Evolutionary conservation across 2,113 vertebrate species (phyloP).

Genomic region (Spermophilus dauricus): DNA sequence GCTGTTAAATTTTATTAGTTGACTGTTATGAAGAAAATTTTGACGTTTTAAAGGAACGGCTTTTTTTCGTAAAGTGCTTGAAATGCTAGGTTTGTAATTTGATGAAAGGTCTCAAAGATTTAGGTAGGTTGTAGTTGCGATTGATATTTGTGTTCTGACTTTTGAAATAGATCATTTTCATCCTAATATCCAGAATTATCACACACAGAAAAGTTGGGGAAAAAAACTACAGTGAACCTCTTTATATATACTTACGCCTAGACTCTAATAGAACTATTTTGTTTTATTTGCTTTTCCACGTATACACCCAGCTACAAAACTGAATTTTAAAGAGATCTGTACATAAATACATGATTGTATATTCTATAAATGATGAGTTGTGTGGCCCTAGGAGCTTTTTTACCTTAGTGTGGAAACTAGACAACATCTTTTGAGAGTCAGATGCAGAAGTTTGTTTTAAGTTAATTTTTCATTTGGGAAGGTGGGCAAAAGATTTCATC

Average conservation of each 20-base stretch:
- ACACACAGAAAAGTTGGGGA: background rate
- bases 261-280: background rate
- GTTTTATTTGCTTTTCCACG: background rate
- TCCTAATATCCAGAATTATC: background rate
- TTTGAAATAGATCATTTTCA: conserved; percentile 18
- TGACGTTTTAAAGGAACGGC: background rate
- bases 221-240: background rate
- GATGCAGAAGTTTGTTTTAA: background rate
- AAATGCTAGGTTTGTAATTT: background rate
- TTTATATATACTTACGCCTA: background rate
- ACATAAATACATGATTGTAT: background rate
- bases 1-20: background rate
- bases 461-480: background rate
- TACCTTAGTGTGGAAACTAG: background rate
- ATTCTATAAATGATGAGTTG: background rate
- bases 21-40: background rate
- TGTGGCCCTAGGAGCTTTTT: conserved; percentile 25
- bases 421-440: background rate
- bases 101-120: background rate
- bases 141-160: background rate
- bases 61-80: background rate
- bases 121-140: background rate
- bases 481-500: background rate
- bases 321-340: background rate
- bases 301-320: background rate